Evolutionary conservation across 2,888 invertebrate species (phyloP), one percentile per base, ranked within the genome.

Genomic region (Patella pellucida): DNA sequence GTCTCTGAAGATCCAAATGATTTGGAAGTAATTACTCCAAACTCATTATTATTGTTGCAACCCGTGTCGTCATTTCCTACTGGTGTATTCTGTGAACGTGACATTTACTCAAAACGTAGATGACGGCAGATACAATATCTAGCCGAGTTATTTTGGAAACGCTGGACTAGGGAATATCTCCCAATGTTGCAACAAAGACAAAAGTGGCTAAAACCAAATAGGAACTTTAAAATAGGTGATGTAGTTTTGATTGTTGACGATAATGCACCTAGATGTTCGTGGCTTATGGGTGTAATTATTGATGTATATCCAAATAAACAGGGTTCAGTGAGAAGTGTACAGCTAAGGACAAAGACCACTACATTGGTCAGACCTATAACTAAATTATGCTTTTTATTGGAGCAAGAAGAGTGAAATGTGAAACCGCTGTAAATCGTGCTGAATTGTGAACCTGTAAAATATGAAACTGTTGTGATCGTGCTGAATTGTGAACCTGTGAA

Each of bases 11-110:
- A 73, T 52, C 69, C 14, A 16, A 68, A 62, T 51, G 79, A 80
- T 71, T 56, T 74, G 16, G 74, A 77, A 56, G 74, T 79, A 12
- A 56, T 82, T 1, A 80, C 80, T 16, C 80, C 79, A 7, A 82
- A 79, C 27, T 72, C 74, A 31, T 52, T 79, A 23, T 72, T 79
- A 9, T 15, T 72, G 50, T 74, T 72, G 16, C 68, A 71, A 73
- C 16, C 69, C 1, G 68, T 62, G 19, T 41, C 67, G 1, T 15
- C 51, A 54, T 19, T 76, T 27, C 74, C 73, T 16, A 62, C 71
- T 12, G 73, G 69, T 41, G 31, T n/a, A 23, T 73, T 76, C 27
- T n/a, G 41, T 27, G 14, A 41, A n/a, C 51, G 15, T 3, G 76
- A 78, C n/a, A n/a, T 68, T 12, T 76, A 78, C 52, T 14, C 67